Conservation (phyloP, 2,113 vertebrate genomes). For the Mormyrus iriodes region DNA sequence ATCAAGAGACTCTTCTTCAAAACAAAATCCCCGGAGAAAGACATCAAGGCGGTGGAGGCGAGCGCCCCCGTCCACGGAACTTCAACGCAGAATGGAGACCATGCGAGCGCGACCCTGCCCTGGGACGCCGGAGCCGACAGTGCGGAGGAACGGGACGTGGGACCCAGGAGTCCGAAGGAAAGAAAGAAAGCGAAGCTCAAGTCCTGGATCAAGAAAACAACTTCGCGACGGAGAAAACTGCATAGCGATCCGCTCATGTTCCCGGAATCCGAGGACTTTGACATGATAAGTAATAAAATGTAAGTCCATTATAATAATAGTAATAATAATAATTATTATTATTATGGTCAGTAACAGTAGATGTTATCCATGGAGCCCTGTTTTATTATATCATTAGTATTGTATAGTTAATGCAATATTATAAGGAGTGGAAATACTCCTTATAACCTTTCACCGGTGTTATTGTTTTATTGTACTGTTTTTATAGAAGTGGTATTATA, state of each 20-base stretch:
- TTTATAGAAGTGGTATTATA: not conserved
- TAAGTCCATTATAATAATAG: not conserved
- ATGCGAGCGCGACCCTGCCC: not conserved
- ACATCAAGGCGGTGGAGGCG: not conserved
- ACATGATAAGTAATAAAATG: not conserved
- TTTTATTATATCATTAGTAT: not conserved
- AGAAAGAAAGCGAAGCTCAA: not conserved
- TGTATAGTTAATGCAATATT: not conserved
- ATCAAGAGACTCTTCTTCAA: not conserved
- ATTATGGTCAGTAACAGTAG: not conserved
- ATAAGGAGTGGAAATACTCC: not conserved
- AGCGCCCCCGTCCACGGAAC: not conserved
- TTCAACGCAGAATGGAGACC: not conserved
- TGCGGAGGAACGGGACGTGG: not conserved
- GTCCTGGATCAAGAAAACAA: not conserved
- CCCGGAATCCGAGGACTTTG: not conserved
- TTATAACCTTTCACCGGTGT: not conserved
- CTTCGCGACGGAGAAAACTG: not conserved
- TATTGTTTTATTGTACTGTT: not conserved
- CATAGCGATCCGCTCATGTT: not conserved
- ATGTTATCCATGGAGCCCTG: not conserved
- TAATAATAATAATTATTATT: not conserved
- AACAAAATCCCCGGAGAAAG: not conserved
- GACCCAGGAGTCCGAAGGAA: not conserved
- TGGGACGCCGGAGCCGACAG: not conserved